These are phyloP conservation scores for Stomatorhinus walkeri DNA, from an alignment of 2,797 vertebrate genomes.

Conservation along the genomic window DNA sequence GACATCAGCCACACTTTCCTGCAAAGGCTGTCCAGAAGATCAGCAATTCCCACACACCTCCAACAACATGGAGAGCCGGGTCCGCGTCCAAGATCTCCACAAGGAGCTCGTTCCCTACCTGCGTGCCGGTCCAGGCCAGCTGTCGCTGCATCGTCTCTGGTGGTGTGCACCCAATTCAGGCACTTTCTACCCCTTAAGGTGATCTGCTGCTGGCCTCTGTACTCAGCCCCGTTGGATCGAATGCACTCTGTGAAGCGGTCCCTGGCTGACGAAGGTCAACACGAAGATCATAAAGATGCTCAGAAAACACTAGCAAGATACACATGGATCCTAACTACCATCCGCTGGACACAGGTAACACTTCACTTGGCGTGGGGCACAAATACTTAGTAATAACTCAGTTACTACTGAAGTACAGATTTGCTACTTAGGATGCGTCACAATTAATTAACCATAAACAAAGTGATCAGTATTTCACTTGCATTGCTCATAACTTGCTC, in stretches of 20 bases:
- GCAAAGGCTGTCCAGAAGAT: not conserved
- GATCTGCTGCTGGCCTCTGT: slow-evolving; percentile 54
- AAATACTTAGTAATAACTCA: not conserved
- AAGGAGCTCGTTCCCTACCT: slow-evolving; percentile 40
- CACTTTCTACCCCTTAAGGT: slow-evolving; percentile 66
- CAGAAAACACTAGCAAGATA: not conserved
- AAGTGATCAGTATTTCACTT: not conserved
- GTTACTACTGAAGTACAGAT: not conserved
- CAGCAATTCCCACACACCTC: not conserved
- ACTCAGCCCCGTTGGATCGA: slow-evolving; percentile 54
- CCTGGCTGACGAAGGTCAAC: not conserved
- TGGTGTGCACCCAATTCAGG: slow-evolving; percentile 64
- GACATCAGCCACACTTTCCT: not conserved
- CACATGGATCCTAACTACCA: not conserved
- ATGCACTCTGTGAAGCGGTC: slow-evolving; percentile 56
- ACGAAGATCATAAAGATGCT: not conserved
- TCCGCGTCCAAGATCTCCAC: not conserved
- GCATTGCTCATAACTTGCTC: not conserved
- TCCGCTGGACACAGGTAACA: not conserved
- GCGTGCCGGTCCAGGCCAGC: slow-evolving; percentile 43
- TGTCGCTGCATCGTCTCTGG: slow-evolving; percentile 48
- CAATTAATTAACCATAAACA: not conserved
- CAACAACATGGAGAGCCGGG: not conserved
- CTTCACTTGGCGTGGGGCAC: not conserved
- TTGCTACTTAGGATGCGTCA: not conserved